phyloP scores from a whole-genome alignment of 2,888 invertebrate genomes.

The Philereme vetulata region DNA sequence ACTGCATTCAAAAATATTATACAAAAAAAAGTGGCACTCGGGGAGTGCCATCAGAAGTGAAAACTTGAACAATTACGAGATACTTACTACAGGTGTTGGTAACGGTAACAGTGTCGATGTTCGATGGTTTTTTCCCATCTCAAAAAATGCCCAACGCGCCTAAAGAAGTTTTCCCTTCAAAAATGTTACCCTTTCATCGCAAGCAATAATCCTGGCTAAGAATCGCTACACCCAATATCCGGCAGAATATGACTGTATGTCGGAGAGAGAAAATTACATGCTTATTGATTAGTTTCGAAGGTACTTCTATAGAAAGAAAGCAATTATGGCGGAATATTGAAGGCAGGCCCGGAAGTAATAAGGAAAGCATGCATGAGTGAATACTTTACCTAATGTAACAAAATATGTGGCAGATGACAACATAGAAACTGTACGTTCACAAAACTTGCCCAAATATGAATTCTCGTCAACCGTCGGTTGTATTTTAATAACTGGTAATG shows the following conservation, averaged over 20 bases:
- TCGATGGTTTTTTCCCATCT: too few relatives aligned
- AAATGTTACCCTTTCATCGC: too few relatives aligned
- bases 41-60: too few relatives aligned
- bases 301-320: conserved; percentile 15
- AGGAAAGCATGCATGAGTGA: conserved; percentile 2
- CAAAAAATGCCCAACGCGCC: too few relatives aligned
- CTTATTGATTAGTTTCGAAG: conserved; percentile 21
- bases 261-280: conserved; percentile 15
- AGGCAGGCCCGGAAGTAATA: conserved; percentile 3
- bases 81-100: too few relatives aligned
- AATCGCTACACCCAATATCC: conserved; percentile 4
- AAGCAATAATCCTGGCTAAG: neutral
- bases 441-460: conserved; percentile 1
- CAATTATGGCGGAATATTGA: conserved; percentile 18
- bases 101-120: too few relatives aligned
- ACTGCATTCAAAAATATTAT: too few relatives aligned
- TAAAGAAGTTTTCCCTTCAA: too few relatives aligned
- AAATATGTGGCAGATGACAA: conserved; percentile 7
- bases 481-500: neutral
- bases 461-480: neutral
- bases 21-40: too few relatives aligned
- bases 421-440: conserved; percentile 9
- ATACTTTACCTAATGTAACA: neutral
- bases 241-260: conserved; percentile 9
- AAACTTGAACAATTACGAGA: too few relatives aligned